Evolutionary conservation across 2,888 invertebrate species (phyloP).

Genomic region (Halictus ligatus): DNA sequence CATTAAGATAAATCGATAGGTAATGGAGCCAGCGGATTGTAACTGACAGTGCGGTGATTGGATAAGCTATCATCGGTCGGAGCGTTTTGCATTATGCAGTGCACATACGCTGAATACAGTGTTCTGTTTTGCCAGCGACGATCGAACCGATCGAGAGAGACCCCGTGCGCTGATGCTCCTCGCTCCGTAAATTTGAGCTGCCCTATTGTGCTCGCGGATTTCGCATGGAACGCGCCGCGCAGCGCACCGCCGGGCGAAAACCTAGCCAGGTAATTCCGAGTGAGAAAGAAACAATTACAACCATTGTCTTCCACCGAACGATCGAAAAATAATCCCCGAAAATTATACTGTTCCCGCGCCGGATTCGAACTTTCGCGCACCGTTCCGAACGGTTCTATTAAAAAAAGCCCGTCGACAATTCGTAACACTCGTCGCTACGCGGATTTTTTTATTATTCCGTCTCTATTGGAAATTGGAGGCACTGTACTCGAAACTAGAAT

Average conservation of each 20-base stretch:
- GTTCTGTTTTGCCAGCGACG: constrained; percentile 49
- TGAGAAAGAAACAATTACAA: constrained; percentile 2
- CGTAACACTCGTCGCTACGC: background rate
- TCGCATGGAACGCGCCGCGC: background rate
- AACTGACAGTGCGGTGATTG: constrained; percentile 81
- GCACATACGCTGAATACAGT: constrained; percentile 40
- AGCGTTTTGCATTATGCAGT: constrained; percentile 78
- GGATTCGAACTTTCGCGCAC: background rate
- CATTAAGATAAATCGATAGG: constrained; percentile 82
- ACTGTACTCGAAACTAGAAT: background rate
- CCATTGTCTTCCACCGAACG: background rate
- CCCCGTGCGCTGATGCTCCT: background rate
- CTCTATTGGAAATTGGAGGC: background rate
- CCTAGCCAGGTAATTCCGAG: background rate
- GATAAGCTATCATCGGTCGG: constrained; percentile 80
- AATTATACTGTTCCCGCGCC: background rate
- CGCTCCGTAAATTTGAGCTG: background rate
- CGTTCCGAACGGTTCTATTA: background rate
- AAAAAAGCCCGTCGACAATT: constrained; percentile 1
- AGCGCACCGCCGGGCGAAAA: background rate
- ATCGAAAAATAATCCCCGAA: background rate
- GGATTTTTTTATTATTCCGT: background rate
- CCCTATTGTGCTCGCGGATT: background rate
- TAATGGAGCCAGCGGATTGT: constrained; percentile 79
- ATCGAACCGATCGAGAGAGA: constrained; percentile 54